Base-by-base conservation (phyloP, 2,113 vertebrate species). In the Brienomyrus brachyistius region DNA sequence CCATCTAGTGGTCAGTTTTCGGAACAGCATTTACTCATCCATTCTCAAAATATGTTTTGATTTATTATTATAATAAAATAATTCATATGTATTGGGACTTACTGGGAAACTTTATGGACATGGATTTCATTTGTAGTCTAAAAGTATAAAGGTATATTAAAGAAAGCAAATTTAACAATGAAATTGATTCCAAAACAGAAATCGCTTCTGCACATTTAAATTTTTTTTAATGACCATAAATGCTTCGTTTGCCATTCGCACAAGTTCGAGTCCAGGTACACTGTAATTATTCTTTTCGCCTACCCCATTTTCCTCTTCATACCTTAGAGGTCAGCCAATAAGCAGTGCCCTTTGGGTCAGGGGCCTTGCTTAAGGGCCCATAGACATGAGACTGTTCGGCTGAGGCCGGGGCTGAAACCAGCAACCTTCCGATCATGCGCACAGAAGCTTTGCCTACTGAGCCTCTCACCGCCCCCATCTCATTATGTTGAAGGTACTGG, bases 1-100 rank as follows among this genome's bases (percentile, higher is more conserved):
- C 88, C 77, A 89, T 89, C 88, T 89, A 77, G 77, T 52, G 88
- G 35, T 88, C 17, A 8, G 21, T 66, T 56, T 45, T 23, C 21
- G 23, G 40, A 43, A 88, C 40, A 3, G 21, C 31, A 74, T 40
- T 35, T 74, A 17, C 70, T 35, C 15, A 66, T 74, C 70, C 27
- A 35, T 74, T 74, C 27, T 74, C 23, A 77, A 43, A n/a, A 77
- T 35, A 43, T 77, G 70, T 77, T 77, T 77, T 77, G 31, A 40
- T 77, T 19, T 77, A 35, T 4, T 5, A 74, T 74, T 77, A 77
- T 40, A 17, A 7, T n/a, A 40, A 5, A 77, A 77, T 35, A 40
- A 74, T 40, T 27, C 4, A 40, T 40, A 40, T 77, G 70, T 40
- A 31, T 74, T 74, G 27, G 27, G 31, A 74, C 27, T 74, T 74